These are phyloP conservation scores for Betta splendens DNA, from an alignment of 2,797 vertebrate genomes.

Conservation along the genomic window DNA sequence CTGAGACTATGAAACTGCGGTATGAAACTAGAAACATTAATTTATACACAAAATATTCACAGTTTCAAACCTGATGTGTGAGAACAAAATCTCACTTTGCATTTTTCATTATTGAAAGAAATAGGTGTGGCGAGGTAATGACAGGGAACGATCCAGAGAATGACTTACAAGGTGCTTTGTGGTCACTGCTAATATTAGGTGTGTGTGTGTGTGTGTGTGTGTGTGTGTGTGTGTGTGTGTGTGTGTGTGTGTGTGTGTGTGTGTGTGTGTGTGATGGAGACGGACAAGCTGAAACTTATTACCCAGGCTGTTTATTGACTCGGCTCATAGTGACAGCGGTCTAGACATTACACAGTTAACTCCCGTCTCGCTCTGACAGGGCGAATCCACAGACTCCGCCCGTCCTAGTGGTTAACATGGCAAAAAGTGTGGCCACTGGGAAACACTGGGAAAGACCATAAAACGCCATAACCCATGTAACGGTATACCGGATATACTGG, in stretches of 20 bases:
- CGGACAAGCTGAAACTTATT: slow-evolving; percentile 56
- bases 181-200: slow-evolving; percentile 1
- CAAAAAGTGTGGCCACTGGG: slow-evolving; percentile 28
- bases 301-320: slow-evolving; percentile 64
- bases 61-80: slow-evolving; percentile 25
- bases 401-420: slow-evolving; percentile 24
- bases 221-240: slow-evolving; percentile 1
- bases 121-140: background rate
- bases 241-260: slow-evolving; percentile 5
- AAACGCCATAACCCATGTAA: slow-evolving; percentile 58
- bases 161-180: slow-evolving; percentile 1
- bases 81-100: slow-evolving; percentile 11
- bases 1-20: too few species aligned
- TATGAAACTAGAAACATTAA: too few species aligned
- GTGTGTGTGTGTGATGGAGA: slow-evolving; percentile 11
- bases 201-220: slow-evolving; percentile 9
- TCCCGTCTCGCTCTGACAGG: slow-evolving; percentile 33
- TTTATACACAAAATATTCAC: slow-evolving; percentile 31
- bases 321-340: slow-evolving; percentile 43
- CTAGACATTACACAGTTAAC: slow-evolving; percentile 50
- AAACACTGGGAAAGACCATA: slow-evolving; percentile 19
- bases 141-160: slow-evolving; percentile 1
- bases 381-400: slow-evolving; percentile 15
- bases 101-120: slow-evolving; percentile 1
- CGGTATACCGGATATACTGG: slow-evolving; percentile 70